Evolutionary conservation across 2,113 vertebrate genomes (phyloP).

Genomic region (Bos javanicus): DNA sequence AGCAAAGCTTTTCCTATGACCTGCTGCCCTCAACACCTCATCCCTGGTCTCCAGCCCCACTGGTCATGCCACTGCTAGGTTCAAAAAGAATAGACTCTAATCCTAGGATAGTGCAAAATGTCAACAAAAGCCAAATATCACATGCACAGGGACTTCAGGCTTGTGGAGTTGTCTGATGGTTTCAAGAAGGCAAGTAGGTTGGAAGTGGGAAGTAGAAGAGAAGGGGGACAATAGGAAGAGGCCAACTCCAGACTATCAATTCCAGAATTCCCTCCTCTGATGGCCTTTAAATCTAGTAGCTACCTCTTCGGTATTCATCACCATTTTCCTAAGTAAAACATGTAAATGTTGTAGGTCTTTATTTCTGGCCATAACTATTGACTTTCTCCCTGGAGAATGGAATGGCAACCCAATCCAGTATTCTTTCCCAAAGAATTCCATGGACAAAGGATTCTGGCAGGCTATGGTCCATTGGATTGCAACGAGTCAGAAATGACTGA

Average conservation of each 20-base stretch:
- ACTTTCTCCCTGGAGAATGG: not conserved
- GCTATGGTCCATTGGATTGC: not conserved
- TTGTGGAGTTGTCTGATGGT: not conserved
- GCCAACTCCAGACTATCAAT: not conserved
- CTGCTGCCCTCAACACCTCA: not conserved
- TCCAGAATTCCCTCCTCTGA: not conserved
- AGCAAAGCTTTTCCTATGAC: not conserved
- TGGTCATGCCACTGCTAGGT: not conserved
- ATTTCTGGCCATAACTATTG: not conserved
- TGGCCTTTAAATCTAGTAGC: not conserved
- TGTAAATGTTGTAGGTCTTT: not conserved
- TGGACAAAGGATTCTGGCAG: not conserved
- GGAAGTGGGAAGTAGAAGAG: no score
- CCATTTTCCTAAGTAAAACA: not conserved
- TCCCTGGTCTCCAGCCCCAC: not conserved
- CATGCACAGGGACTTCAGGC: not conserved
- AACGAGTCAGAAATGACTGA: not conserved
- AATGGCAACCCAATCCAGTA: not conserved
- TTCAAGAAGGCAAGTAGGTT: not conserved
- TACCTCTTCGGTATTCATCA: not conserved
- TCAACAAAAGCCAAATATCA: not conserved
- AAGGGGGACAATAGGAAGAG: not conserved
- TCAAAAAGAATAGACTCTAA: not conserved
- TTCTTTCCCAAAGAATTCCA: not conserved
- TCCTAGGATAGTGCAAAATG: not conserved